Percentiles rank a stretch among this genome's conserved stretches.
Conservation (phyloP, 2,113 vertebrate genomes). For the Chloropsis hardwickii region DNA sequence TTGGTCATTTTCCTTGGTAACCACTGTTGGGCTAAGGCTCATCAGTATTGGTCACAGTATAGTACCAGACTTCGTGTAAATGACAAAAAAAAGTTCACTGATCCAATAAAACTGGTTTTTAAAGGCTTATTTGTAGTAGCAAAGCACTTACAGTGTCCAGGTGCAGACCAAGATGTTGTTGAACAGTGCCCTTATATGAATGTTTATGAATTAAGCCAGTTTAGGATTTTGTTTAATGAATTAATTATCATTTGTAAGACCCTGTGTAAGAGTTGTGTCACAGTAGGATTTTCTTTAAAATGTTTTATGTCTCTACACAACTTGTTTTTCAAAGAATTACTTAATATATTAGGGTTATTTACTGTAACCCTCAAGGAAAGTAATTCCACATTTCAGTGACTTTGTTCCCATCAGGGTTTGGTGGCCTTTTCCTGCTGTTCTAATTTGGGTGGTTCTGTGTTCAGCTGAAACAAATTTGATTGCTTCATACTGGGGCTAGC, state of each 20-base stretch:
- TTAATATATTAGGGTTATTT: constrained; percentile 5
- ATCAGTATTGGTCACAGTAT: background rate
- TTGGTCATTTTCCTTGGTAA: background rate
- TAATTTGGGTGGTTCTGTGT: constrained; percentile 18
- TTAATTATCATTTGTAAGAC: background rate
- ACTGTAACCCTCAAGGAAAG: constrained; percentile 30
- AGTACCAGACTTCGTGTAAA: background rate
- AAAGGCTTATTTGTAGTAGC: background rate
- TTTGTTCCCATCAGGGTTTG: constrained; percentile 5
- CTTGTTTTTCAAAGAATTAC: background rate
- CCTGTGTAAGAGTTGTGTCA: background rate
- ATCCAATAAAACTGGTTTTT: background rate
- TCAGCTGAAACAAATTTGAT: constrained; percentile 33
- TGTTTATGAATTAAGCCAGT: background rate
- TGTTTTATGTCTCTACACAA: background rate
- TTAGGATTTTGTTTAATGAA: background rate
- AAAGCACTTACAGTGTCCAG: background rate
- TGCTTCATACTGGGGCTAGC: constrained; percentile 12
- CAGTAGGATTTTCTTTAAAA: background rate
- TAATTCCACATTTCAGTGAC: constrained; percentile 26
- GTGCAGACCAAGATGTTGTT: background rate
- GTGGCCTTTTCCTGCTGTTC: constrained; percentile 9
- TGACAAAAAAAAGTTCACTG: background rate
- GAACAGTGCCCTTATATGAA: background rate
- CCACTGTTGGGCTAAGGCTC: background rate